phyloP scores from a whole-genome alignment of 1,140 invertebrate genomes.

The Zaprionus ghesquierei region DNA sequence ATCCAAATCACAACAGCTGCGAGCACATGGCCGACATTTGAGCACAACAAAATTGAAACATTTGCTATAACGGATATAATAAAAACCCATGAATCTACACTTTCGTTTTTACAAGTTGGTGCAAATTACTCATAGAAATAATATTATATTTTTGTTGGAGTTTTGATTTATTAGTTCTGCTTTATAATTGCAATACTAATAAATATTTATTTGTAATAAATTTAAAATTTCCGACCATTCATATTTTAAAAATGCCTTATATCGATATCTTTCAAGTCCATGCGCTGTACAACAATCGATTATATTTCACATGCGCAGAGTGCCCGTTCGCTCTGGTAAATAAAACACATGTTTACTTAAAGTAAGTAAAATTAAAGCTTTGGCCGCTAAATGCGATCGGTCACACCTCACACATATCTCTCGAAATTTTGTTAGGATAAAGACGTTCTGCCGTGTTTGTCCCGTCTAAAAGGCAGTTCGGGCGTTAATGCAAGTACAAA shows the following conservation, averaged over 20 bases:
- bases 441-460: slow-evolving; percentile 10
- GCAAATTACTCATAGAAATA: neutral
- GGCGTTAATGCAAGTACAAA: slow-evolving; percentile 39
- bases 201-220: neutral
- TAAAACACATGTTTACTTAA: neutral
- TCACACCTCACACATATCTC: slow-evolving; percentile 29
- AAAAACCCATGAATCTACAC: neutral
- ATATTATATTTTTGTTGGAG: neutral
- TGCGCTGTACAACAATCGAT: neutral
- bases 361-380: neutral
- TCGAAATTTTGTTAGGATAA: slow-evolving; percentile 2
- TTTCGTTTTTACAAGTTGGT: neutral
- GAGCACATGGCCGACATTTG: slow-evolving; percentile 19
- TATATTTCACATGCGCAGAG: neutral
- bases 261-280: neutral
- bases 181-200: neutral
- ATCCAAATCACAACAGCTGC: slow-evolving; percentile 37
- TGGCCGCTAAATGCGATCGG: neutral
- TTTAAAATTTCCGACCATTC: neutral
- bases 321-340: neutral
- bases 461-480: slow-evolving; percentile 18
- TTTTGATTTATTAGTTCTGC: neutral
- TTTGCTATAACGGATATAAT: neutral
- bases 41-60: slow-evolving; percentile 10
- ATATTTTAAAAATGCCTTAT: neutral